Percentiles rank a stretch among this genome's conserved stretches.
phyloP scores from a whole-genome alignment of 2,888 invertebrate species.

The Synergus japonicus region DNA sequence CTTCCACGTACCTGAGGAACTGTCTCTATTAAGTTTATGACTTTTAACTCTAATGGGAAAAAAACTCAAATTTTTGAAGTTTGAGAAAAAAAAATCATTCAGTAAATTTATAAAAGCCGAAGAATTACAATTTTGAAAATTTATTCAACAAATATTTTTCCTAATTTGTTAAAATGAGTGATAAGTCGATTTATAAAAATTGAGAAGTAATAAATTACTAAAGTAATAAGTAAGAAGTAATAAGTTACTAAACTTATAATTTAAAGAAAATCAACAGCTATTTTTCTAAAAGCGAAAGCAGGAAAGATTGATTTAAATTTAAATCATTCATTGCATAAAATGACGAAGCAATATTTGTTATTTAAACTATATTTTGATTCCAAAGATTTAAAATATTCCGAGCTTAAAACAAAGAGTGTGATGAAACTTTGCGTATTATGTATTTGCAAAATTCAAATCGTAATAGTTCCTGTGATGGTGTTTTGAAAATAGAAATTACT shows the following conservation, averaged over 20 bases:
- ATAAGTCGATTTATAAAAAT: not conserved
- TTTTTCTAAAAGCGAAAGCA: not conserved
- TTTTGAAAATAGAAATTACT: no score
- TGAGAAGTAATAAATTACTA: no score
- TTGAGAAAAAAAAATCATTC: not conserved
- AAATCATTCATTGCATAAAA: no score
- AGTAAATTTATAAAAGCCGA: slow-evolving; percentile 5
- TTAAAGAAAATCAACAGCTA: not conserved
- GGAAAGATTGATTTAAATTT: not conserved
- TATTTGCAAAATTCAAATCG: not conserved
- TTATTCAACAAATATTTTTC: not conserved
- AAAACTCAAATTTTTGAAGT: not conserved
- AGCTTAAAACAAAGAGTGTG: no score
- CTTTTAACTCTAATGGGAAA: slow-evolving; percentile 11
- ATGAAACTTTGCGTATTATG: no score
- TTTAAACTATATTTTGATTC: not conserved
- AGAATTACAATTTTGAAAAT: not conserved
- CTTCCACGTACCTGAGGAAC: not conserved
- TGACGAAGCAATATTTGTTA: no score
- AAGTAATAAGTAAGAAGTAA: no score
- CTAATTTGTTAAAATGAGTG: not conserved
- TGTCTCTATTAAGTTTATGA: not conserved
- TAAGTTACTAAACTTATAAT: not conserved
- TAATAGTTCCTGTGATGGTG: no score
- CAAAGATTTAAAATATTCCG: not conserved